These are phyloP conservation scores for human (Homo sapiens) DNA, from an alignment of 2,113 vertebrate genomes.

Conservation along the genomic window GRCh38 chr11:35632001-35632500, in stretches of 20 bases:
- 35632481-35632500: too few relatives aligned
- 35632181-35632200: not conserved
- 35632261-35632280: not conserved
- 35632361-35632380: not conserved
- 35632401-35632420: not conserved
- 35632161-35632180: not conserved
- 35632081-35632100: not conserved
- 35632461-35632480: not conserved
- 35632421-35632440: constrained; percentile 35
- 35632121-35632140: not conserved
- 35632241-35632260: not conserved
- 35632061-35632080: not conserved
- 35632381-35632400: not conserved
- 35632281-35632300: not conserved
- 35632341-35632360: not conserved
- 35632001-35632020: not conserved
- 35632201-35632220: not conserved
- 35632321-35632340: not conserved
- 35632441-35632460: constrained; percentile 12
- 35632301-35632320: not conserved
- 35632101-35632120: not conserved
- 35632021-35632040: too few relatives aligned
- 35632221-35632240: not conserved
- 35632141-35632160: not conserved
- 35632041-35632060: not conserved